Base-by-base conservation (phyloP, 1,140 invertebrate species). In the Leucophenga varia region DNA sequence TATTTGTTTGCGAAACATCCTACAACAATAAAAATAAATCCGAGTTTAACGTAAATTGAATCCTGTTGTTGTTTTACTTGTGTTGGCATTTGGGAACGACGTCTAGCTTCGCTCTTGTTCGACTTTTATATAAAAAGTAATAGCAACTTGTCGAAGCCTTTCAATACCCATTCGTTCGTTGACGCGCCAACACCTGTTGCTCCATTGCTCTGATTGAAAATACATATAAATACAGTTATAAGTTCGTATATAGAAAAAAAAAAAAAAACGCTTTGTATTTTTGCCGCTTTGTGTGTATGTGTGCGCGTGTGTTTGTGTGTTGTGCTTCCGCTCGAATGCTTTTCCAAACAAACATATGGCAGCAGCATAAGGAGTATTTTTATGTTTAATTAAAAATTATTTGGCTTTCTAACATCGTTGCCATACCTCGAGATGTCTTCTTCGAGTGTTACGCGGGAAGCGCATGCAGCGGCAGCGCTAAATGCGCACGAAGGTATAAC, bases 151-250 rank as follows among this genome's bases (percentile, higher is more conserved):
- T 61, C 43, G 63, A 56, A 61, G 52, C 58, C 60, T 61, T 68
- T 71, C 63, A 71, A 59, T 71, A 61, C 50, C 47, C 48, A 48
- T 55, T 54, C 37, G 52, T 47, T 53, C 55, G 55, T 68, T 59
- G 68, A 52, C 40, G 55, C 18, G 58, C 44, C 55, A 71, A 58
- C 67, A 71, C 67, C 68, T 71, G 67, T 71, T 68, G 64, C 22
- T 5, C n/a, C 22, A 25, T 25, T 10, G 22, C 10, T 25, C 22
- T n/a, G n/a, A n/a, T n/a, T n/a, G n/a, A n/a, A n/a, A n/a, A n/a
- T n/a, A n/a, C n/a, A n/a, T n/a, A n/a, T n/a, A n/a, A n/a, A n/a
- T n/a, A n/a, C n/a, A n/a, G n/a, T n/a, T n/a, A n/a, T n/a, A n/a
- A n/a, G n/a, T n/a, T n/a, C n/a, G n/a, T n/a, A n/a, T n/a, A n/a